Conservation (phyloP, 2,888 invertebrate genomes). For the Eupithecia inturbata region DNA sequence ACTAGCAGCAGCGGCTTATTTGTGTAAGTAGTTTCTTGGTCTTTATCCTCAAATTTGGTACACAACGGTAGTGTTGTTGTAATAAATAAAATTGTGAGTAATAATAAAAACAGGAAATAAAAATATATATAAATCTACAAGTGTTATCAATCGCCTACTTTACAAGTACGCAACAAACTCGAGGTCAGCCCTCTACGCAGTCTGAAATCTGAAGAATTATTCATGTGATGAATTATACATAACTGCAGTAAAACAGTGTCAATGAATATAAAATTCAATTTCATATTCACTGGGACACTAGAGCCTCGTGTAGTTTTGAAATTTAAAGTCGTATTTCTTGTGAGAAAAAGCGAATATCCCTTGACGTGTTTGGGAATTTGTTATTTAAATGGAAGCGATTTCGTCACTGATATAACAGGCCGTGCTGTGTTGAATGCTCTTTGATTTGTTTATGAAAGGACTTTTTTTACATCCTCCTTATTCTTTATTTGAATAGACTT, state of each 20-base stretch:
- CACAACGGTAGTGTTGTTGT: not conserved
- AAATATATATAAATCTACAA: constrained; percentile 16
- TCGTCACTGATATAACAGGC: constrained; percentile 51
- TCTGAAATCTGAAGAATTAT: constrained; percentile 16
- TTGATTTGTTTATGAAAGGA: constrained; percentile 38
- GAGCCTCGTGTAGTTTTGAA: constrained; percentile 28
- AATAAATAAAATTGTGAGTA: not conserved
- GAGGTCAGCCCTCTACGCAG: constrained; percentile 20
- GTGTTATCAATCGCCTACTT: constrained; percentile 20
- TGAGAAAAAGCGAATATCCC: constrained; percentile 1
- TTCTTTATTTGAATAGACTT: constrained; percentile 28
- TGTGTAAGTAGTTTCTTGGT: not conserved
- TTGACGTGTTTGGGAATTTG: constrained; percentile 34
- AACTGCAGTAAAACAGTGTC: constrained; percentile 33
- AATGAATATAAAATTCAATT: constrained; percentile 39
- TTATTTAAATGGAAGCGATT: constrained; percentile 50
- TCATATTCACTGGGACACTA: constrained; percentile 45
- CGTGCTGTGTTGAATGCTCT: constrained; percentile 35
- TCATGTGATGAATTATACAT: constrained; percentile 30
- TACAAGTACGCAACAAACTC: constrained; percentile 23
- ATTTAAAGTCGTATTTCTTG: constrained; percentile 18
- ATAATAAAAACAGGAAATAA: constrained; percentile 18
- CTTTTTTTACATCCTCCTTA: constrained; percentile 34
- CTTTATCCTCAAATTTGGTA: not conserved
- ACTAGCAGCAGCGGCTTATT: not conserved